phyloP scores from a whole-genome alignment of 37 sponge, comb jelly and placozoan species.

The Cliona cf. orientalis region DNA sequence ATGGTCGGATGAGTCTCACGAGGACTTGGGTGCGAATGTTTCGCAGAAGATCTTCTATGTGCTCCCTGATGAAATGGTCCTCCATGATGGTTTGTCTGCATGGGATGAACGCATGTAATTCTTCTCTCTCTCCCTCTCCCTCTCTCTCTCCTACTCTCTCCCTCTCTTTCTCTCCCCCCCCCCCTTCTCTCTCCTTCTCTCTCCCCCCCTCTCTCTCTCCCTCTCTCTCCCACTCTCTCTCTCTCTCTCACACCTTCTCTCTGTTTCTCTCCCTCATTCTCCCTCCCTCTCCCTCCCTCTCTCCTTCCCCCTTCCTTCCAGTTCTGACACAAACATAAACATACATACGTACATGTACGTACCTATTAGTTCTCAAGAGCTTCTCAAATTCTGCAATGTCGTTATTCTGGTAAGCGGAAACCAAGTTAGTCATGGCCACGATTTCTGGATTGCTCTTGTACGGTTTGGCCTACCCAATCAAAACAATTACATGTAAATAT shows the following conservation, averaged over 20 bases:
- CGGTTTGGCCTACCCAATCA: conserved; percentile 82
- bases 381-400: conserved; percentile 95
- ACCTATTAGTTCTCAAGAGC: conserved; percentile 81
- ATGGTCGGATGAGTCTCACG: conserved; percentile 90
- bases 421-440: conserved; percentile 96
- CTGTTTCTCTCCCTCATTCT: too few relatives aligned
- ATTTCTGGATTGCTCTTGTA: conserved; percentile 94
- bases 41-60: conserved; percentile 89
- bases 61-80: conserved; percentile 93
- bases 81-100: conserved; percentile 85
- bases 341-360: neutral
- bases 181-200: too few relatives aligned
- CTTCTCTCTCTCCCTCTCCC: neutral
- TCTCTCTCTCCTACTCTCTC: too few relatives aligned
- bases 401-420: conserved; percentile 93
- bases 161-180: too few relatives aligned
- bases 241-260: too few relatives aligned
- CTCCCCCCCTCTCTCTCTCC: too few relatives aligned
- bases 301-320: too few relatives aligned
- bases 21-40: conserved; percentile 93
- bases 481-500: too few relatives aligned
- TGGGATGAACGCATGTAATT: neutral
- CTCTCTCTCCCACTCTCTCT: too few relatives aligned
- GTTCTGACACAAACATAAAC: too few relatives aligned
- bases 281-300: too few relatives aligned